Evolutionary conservation across 2,797 vertebrate genomes (phyloP).

Genomic region (Microchirus variegatus): DNA sequence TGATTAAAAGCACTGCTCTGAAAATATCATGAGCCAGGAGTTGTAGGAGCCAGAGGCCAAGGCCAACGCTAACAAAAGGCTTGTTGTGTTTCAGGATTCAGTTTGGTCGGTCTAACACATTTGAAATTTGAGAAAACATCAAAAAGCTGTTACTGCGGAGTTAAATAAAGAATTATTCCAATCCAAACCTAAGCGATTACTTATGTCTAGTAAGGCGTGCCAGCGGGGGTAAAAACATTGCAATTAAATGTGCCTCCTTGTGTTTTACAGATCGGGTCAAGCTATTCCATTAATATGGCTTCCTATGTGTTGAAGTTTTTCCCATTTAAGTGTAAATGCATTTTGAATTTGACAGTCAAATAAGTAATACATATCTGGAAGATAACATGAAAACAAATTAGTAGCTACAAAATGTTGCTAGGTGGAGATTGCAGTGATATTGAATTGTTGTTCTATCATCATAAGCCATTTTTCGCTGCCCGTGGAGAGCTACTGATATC

Average conservation of each 20-base stretch:
- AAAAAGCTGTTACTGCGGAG: constrained; percentile 10
- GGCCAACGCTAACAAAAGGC: constrained; percentile 4
- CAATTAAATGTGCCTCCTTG: constrained; percentile 1
- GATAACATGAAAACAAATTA: too few relatives aligned
- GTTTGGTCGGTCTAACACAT: constrained; percentile 7
- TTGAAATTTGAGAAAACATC: constrained; percentile 4
- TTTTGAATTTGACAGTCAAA: too few relatives aligned
- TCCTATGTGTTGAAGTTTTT: too few relatives aligned
- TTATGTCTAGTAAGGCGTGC: constrained; percentile 7
- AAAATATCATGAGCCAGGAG: constrained; percentile 39
- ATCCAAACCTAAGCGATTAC: neutral
- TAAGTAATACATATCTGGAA: too few relatives aligned
- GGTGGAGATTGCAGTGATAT: too few relatives aligned
- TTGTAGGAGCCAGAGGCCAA: neutral
- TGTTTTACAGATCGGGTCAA: neutral
- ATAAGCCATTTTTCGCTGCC: neutral
- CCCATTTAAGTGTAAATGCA: too few relatives aligned
- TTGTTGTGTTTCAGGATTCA: constrained; percentile 8
- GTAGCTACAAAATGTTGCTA: too few relatives aligned
- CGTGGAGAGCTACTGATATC: neutral
- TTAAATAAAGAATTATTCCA: constrained; percentile 7
- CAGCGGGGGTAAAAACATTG: constrained; percentile 5
- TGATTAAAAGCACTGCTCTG: constrained; percentile 57
- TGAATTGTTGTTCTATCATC: too few relatives aligned
- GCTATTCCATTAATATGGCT: too few relatives aligned